Conservation (phyloP, 2,797 vertebrate genomes). For the Harpagifer antarcticus region DNA sequence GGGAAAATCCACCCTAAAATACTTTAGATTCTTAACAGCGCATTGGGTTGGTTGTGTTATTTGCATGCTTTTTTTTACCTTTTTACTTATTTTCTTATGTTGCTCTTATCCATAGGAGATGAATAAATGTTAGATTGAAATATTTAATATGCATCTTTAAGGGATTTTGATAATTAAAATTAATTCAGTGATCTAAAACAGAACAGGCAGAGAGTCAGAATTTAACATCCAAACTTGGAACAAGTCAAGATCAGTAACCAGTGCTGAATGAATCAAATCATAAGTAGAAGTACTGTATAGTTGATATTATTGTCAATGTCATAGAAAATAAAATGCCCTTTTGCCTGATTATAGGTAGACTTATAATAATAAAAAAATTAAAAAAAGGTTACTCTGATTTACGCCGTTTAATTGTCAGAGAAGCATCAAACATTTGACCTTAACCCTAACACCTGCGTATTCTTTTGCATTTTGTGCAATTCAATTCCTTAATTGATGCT, state of each 20-base stretch:
- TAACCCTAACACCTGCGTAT: neutral
- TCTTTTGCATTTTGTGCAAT: neutral
- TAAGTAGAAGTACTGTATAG: neutral
- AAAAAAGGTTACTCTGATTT: neutral
- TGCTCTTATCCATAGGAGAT: neutral
- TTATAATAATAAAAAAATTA: neutral
- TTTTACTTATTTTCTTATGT: neutral
- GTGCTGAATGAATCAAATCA: neutral
- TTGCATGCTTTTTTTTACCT: neutral
- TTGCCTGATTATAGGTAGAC: neutral
- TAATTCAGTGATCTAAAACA: neutral
- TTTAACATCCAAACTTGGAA: neutral
- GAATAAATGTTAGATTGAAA: neutral
- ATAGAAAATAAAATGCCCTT: neutral
- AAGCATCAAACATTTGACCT: neutral
- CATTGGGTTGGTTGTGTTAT: neutral
- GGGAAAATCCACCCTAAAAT: neutral
- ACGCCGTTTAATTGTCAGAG: neutral
- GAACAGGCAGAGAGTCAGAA: neutral
- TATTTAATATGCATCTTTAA: too few relatives aligned
- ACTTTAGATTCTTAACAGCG: neutral
- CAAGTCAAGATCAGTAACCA: neutral
- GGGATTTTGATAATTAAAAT: neutral
- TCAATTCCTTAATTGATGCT: neutral
- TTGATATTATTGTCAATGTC: neutral